Percentiles rank a stretch among this genome's conserved stretches.
These are phyloP conservation scores for Diadegma fenestrale DNA, from an alignment of 2,888 invertebrate genomes.

Conservation along the genomic window DNA sequence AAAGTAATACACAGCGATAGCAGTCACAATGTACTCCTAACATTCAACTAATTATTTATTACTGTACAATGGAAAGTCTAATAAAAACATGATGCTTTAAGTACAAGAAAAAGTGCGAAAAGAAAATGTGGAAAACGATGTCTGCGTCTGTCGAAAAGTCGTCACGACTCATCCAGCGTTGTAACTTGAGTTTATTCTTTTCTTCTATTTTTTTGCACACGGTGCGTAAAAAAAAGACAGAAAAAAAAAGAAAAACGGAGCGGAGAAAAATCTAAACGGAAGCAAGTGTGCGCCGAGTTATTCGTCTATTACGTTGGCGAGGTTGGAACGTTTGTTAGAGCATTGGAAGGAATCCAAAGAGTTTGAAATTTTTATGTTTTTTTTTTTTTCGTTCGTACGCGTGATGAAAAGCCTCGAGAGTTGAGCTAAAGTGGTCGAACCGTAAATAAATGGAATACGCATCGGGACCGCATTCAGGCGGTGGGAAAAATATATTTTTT, in stretches of 20 bases:
- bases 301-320: constrained; percentile 52
- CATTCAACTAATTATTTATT: constrained; percentile 82
- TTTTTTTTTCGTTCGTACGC: background rate
- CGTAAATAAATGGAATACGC: constrained; percentile 40
- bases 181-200: background rate
- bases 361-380: constrained; percentile 33
- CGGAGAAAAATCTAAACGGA: constrained; percentile 6
- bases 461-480: constrained; percentile 8
- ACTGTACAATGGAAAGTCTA: constrained; percentile 82
- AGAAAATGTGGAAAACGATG: constrained; percentile 51
- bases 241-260: constrained; percentile 26
- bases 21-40: constrained; percentile 72
- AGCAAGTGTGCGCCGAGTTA: constrained; percentile 29
- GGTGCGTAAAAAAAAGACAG: constrained; percentile 14
- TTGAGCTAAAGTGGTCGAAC: constrained; percentile 40
- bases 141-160: constrained; percentile 60
- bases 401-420: constrained; percentile 25
- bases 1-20: constrained; percentile 49
- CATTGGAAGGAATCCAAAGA: constrained; percentile 61
- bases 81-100: constrained; percentile 81
- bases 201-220: constrained; percentile 51
- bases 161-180: constrained; percentile 42
- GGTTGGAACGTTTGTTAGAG: constrained; percentile 41
- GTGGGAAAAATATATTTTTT: background rate
- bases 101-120: constrained; percentile 73